Conservation (phyloP, 2,113 vertebrate genomes). For the Murina feae region DNA sequence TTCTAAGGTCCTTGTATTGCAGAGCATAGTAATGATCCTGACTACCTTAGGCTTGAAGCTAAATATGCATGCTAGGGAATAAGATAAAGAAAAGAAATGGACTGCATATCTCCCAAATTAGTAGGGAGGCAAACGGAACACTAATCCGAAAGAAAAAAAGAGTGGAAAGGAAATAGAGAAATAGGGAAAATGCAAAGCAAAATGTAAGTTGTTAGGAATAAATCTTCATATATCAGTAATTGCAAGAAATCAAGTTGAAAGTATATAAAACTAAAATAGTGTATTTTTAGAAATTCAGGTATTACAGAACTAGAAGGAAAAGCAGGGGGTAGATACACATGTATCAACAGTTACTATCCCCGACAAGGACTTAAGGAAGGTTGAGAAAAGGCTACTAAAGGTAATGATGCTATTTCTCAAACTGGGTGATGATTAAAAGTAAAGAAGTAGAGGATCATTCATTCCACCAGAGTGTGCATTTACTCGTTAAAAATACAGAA, state of each 20-base stretch:
- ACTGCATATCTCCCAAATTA: not conserved
- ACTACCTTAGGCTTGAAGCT: not conserved
- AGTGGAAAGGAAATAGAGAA: not conserved
- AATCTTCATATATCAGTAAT: not conserved
- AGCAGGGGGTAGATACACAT: not conserved
- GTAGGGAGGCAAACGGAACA: not conserved
- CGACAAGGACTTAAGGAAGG: not conserved
- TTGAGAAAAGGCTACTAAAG: not conserved
- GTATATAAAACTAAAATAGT: not conserved
- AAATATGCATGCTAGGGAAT: not conserved
- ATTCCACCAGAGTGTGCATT: not conserved
- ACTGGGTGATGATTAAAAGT: not conserved
- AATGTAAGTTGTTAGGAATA: not conserved
- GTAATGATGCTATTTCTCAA: not conserved
- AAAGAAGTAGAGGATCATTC: not conserved
- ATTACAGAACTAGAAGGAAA: not conserved
- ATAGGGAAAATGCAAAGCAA: not conserved
- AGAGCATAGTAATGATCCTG: not conserved
- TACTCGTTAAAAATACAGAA: not conserved
- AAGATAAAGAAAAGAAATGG: not conserved
- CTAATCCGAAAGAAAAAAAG: not conserved
- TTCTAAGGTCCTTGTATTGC: not conserved
- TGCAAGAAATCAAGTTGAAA: not conserved
- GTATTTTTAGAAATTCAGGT: not conserved
- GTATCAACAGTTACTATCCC: not conserved